A percentile compares a stretch with the other conserved stretches of the same genome.
These are phyloP conservation scores for Gadopsis bispinosus DNA, from an alignment of 2,797 vertebrate genomes.

Conservation along the genomic window DNA sequence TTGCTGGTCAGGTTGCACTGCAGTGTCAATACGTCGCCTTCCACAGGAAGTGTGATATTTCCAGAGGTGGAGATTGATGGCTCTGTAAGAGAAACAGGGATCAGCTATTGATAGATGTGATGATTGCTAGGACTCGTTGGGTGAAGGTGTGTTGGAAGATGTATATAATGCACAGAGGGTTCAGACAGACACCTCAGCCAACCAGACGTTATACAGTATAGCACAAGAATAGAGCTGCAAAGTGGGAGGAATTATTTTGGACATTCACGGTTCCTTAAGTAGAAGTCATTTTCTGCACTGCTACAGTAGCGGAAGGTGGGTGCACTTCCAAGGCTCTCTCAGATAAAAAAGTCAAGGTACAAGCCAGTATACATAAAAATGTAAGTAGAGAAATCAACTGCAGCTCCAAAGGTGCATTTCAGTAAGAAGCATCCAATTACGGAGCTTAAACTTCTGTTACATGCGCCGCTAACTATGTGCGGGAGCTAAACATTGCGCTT, in stretches of 20 bases:
- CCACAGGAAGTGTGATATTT: constrained; percentile 81
- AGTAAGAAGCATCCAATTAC: not conserved
- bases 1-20: constrained; percentile 94
- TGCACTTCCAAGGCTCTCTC: not conserved
- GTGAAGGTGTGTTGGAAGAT: constrained; percentile 28
- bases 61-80: constrained; percentile 90
- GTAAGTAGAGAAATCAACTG: not conserved
- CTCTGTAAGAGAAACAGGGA: constrained; percentile 86
- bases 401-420: not conserved
- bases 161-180: constrained; percentile 16
- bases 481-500: not conserved
- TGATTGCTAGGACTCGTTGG: constrained; percentile 22
- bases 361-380: not conserved
- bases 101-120: constrained; percentile 43
- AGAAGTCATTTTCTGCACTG: constrained; percentile 22
- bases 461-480: not conserved
- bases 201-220: constrained; percentile 7
- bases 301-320: constrained; percentile 10
- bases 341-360: not conserved
- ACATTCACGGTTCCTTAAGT: constrained; percentile 29
- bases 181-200: constrained; percentile 21
- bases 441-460: not conserved
- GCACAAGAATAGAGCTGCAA: constrained; percentile 31
- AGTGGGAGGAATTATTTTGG: constrained; percentile 51
- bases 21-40: constrained; percentile 80